Percentiles rank a stretch among this genome's conserved stretches.
phyloP scores from a whole-genome alignment of 2,888 invertebrate species.

The Dendrolimus houi region DNA sequence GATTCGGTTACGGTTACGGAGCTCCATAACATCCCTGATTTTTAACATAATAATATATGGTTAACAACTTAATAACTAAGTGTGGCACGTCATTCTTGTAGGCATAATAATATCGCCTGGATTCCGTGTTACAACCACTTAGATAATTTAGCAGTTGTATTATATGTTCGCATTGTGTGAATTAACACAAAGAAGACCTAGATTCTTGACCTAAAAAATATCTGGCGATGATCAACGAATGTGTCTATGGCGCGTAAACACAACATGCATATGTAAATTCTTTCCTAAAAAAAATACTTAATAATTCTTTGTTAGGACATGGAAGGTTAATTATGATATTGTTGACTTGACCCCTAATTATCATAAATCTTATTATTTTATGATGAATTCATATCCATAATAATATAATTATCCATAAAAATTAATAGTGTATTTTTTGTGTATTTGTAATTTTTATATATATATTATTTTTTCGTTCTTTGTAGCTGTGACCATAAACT shows the following conservation, averaged over 20 bases:
- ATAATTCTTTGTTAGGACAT: neutral
- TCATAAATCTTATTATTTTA: slow-evolving; percentile 8
- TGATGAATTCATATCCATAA: slow-evolving; percentile 2
- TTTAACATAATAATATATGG: too few species aligned
- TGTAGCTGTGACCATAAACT: too few species aligned
- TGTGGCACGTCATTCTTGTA: too few species aligned
- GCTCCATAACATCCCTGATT: too few species aligned
- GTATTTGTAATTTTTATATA: too few species aligned
- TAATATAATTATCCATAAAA: too few species aligned
- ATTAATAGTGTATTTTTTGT: too few species aligned
- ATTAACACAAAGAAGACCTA: slow-evolving; percentile 34
- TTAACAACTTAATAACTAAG: too few species aligned
- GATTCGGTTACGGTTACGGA: too few species aligned
- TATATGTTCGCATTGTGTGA: slow-evolving; percentile 1
- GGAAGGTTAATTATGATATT: neutral
- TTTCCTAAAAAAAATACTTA: neutral
- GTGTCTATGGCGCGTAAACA: neutral
- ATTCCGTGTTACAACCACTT: neutral
- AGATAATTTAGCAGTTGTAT: neutral
- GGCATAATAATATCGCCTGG: neutral
- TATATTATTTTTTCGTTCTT: too few species aligned
- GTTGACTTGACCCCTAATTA: slow-evolving; percentile 7
- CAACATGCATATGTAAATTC: too few species aligned
- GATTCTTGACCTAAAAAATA: slow-evolving; percentile 51
- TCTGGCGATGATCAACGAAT: slow-evolving; percentile 1